Percentiles rank a stretch among this genome's conserved stretches.
Evolutionary conservation across 2,797 vertebrate species (phyloP).

Genomic region (Manis javanica): DNA sequence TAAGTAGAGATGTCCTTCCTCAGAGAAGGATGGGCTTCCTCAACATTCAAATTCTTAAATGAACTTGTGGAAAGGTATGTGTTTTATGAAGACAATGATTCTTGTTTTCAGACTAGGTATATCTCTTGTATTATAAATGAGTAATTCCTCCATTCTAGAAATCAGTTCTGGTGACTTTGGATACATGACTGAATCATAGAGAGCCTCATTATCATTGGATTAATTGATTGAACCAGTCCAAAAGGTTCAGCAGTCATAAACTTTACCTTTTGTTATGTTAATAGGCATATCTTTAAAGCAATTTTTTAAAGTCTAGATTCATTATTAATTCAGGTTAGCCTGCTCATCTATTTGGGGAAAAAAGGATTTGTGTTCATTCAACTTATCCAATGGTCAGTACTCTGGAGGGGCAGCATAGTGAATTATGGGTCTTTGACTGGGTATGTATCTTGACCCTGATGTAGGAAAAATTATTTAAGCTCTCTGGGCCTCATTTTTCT

Average conservation of each 20-base stretch:
- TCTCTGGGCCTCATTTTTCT: conserved; percentile 1
- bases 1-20: neutral
- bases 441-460: neutral
- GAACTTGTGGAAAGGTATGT: neutral
- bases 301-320: neutral
- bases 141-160: conserved; percentile 8
- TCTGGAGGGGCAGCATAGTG: neutral
- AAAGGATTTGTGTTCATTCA: neutral
- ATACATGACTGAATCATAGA: neutral
- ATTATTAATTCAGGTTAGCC: neutral
- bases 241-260: neutral
- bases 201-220: neutral
- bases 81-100: neutral
- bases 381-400: neutral
- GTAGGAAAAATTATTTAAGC: neutral
- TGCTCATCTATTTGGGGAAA: neutral
- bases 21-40: neutral
- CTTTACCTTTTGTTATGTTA: neutral
- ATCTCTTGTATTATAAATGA: neutral
- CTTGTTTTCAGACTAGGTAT: neutral
- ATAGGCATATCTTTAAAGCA: neutral
- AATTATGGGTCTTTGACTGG: neutral
- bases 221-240: neutral
- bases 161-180: neutral
- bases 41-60: neutral